A percentile compares a stretch with the other conserved stretches of the same genome.
Evolutionary conservation across 2,113 vertebrate genomes (phyloP).

Genomic region (Coptodon rendalli): DNA sequence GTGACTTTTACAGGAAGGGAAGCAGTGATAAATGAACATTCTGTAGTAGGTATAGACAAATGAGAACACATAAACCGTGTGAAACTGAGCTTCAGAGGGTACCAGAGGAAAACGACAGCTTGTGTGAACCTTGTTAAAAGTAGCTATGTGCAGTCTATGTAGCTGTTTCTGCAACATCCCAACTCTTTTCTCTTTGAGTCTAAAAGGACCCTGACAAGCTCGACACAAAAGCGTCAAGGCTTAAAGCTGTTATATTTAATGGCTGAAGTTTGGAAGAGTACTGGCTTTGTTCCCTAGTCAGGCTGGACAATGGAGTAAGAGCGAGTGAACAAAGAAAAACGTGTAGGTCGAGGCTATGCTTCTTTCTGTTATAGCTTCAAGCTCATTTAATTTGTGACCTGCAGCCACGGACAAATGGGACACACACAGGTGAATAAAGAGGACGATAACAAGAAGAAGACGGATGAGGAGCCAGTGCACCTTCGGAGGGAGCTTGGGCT

Average conservation of each 20-base stretch:
- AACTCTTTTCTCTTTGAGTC: neutral
- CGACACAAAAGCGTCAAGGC: neutral
- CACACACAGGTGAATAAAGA: neutral
- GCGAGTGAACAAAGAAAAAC: slow-evolving; percentile 19
- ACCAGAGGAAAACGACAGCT: neutral
- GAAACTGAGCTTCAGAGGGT: neutral
- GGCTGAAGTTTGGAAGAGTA: slow-evolving; percentile 29
- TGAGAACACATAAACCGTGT: neutral
- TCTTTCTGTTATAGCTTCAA: neutral
- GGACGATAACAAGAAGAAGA: neutral
- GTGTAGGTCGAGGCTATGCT: neutral
- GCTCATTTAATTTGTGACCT: neutral
- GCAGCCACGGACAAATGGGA: slow-evolving; percentile 3
- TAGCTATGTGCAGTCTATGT: neutral
- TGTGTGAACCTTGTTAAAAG: neutral
- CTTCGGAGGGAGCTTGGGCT: slow-evolving; percentile 72
- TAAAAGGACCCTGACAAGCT: slow-evolving; percentile 26
- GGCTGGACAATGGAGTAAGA: neutral
- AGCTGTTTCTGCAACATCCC: slow-evolving; percentile 25
- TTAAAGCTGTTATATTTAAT: slow-evolving; percentile 37
- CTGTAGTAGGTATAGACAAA: neutral
- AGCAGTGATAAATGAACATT: neutral
- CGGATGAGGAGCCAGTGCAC: slow-evolving; percentile 12
- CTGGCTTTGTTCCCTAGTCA: slow-evolving; percentile 50
- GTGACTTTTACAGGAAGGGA: neutral